A percentile compares a stretch with the other conserved stretches of the same genome.
Conservation (phyloP, 2,888 invertebrate genomes). For the Eledone cirrhosa region DNA sequence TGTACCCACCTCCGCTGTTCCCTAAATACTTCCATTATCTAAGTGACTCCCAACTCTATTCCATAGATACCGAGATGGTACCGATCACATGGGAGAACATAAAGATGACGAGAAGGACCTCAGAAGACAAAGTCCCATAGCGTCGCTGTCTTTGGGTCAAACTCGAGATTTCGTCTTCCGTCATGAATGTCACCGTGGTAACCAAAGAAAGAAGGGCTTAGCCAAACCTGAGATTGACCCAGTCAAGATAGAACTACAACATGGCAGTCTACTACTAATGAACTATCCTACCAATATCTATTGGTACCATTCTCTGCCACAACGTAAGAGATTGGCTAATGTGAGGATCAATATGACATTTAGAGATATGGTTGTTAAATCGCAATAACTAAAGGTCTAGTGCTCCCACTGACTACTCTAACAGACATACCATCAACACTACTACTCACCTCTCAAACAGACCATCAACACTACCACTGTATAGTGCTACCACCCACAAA, state of each 20-base stretch:
- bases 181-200: constrained; percentile 68
- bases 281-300: constrained; percentile 76
- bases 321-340: constrained; percentile 70
- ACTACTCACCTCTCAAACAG: too few species aligned
- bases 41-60: too few species aligned
- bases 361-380: constrained; percentile 44
- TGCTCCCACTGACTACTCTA: too few species aligned
- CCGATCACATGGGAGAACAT: constrained; percentile 78
- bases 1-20: too few species aligned
- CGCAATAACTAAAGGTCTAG: background rate
- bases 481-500: too few species aligned
- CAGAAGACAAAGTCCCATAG: constrained; percentile 73
- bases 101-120: constrained; percentile 77
- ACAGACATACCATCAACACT: too few species aligned
- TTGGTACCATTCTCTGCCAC: constrained; percentile 79
- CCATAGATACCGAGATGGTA: constrained; percentile 75
- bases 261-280: constrained; percentile 77
- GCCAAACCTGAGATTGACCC: constrained; percentile 61
- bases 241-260: constrained; percentile 72
- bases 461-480: too few species aligned
- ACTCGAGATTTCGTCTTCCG: constrained; percentile 75
- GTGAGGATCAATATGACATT: constrained; percentile 73
- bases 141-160: constrained; percentile 76
- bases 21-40: too few species aligned
- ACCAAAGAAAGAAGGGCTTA: constrained; percentile 40